These are phyloP conservation scores for Limosa lapponica DNA, from an alignment of 2,797 vertebrate species.

Conservation along the genomic window DNA sequence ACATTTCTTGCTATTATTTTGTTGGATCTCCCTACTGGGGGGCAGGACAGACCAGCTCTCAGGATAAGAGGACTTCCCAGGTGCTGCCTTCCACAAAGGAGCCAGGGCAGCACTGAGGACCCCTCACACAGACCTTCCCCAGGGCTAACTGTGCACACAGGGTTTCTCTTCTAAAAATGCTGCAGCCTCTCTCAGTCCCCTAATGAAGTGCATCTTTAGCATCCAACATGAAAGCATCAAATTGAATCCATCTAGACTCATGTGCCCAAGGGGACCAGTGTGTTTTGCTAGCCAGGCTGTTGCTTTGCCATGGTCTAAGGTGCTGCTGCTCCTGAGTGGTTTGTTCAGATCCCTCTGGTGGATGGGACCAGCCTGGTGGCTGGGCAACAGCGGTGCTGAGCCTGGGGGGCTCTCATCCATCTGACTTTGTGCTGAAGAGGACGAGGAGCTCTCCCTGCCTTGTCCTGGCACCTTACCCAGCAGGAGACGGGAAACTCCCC, in stretches of 20 bases:
- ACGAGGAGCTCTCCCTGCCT: background rate
- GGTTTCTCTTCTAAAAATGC: background rate
- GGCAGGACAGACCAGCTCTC: background rate
- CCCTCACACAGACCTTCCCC: background rate
- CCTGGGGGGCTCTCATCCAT: background rate
- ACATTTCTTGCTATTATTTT: background rate
- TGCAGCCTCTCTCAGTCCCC: background rate
- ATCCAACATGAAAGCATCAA: background rate
- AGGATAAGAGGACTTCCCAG: background rate
- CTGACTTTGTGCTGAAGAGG: background rate
- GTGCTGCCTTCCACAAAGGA: background rate
- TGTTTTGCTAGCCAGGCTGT: background rate
- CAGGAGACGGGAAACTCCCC: background rate
- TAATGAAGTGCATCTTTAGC: background rate
- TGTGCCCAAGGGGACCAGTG: no score
- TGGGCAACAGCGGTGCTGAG: background rate
- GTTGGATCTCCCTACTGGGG: background rate
- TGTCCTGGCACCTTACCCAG: background rate
- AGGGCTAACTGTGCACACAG: background rate
- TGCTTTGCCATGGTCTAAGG: background rate
- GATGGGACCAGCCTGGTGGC: background rate
- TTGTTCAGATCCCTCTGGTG: background rate
- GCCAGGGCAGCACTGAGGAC: background rate
- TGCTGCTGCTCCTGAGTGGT: background rate
- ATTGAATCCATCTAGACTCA: fast-evolving